Percentiles rank a stretch among this genome's conserved stretches.
Conservation (phyloP, 2,113 vertebrate species). For the Passer montanus region DNA sequence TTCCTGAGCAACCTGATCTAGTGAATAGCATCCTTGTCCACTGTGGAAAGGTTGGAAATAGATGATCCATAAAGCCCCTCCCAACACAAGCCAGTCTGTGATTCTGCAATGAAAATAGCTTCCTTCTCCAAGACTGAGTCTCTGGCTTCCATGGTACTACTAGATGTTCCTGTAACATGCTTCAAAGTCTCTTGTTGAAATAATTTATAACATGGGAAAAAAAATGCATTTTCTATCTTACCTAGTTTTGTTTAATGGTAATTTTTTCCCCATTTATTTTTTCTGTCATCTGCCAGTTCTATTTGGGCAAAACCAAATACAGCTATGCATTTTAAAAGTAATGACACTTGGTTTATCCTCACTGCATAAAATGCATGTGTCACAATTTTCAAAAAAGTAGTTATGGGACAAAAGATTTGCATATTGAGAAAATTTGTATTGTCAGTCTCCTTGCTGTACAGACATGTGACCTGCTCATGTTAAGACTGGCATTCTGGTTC, state of each 20-base stretch:
- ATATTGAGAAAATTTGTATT: slow-evolving; percentile 3
- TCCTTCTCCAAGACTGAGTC: not conserved
- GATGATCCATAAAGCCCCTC: not conserved
- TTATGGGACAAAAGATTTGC: not conserved
- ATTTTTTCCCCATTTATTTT: not conserved
- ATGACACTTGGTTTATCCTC: not conserved
- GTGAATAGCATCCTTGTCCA: not conserved
- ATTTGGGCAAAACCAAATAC: not conserved
- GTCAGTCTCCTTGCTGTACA: slow-evolving; percentile 1
- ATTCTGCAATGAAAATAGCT: not conserved
- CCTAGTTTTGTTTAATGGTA: not conserved
- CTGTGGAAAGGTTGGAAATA: not conserved
- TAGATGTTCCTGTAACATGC: not conserved
- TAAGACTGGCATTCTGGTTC: slow-evolving; percentile 33
- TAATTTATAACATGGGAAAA: not conserved
- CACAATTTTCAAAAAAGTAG: not conserved
- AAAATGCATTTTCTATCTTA: not conserved
- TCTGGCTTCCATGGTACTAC: not conserved
- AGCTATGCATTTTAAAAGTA: not conserved
- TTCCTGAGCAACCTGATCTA: not conserved
- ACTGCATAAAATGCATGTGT: not conserved
- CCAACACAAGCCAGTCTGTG: not conserved
- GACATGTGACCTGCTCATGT: not conserved
- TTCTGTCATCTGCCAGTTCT: not conserved
- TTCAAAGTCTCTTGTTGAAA: not conserved